phyloP scores from a whole-genome alignment of 1,140 invertebrate species.

The Listronotus bonariensis region DNA sequence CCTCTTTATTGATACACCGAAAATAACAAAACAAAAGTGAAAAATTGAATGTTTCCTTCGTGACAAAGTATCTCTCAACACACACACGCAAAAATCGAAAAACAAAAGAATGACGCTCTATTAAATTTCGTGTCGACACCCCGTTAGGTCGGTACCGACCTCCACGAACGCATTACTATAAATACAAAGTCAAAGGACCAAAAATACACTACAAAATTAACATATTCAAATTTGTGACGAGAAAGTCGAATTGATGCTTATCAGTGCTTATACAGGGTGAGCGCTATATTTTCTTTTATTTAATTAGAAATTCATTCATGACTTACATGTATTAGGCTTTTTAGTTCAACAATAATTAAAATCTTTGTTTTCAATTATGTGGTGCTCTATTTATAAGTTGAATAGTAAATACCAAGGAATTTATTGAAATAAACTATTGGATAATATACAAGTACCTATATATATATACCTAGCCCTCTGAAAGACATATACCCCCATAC shows the following conservation, averaged over 20 bases:
- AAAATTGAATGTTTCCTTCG: constrained; percentile 5
- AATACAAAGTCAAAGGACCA: constrained; percentile 22
- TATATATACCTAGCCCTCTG: too few relatives aligned
- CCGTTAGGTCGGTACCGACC: constrained; percentile 25
- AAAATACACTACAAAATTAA: constrained; percentile 22
- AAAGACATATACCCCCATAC: too few relatives aligned
- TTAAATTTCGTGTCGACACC: constrained; percentile 31
- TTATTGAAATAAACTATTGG: too few relatives aligned
- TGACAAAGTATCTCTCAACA: background rate
- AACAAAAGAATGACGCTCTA: constrained; percentile 17
- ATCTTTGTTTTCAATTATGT: too few relatives aligned
- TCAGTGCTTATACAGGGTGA: constrained; percentile 1
- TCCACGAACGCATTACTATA: constrained; percentile 28
- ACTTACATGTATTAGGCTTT: too few relatives aligned
- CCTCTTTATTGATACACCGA: too few relatives aligned
- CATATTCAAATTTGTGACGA: constrained; percentile 24
- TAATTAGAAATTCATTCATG: too few relatives aligned
- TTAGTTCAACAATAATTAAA: too few relatives aligned
- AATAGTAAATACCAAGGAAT: too few relatives aligned
- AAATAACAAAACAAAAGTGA: background rate
- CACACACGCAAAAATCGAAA: constrained; percentile 10
- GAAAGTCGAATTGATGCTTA: constrained; percentile 11
- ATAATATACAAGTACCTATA: too few relatives aligned
- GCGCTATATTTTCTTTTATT: background rate
- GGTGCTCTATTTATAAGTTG: too few relatives aligned